Conservation (phyloP, 2,888 invertebrate genomes). For the Adelognathus sp. region DNA sequence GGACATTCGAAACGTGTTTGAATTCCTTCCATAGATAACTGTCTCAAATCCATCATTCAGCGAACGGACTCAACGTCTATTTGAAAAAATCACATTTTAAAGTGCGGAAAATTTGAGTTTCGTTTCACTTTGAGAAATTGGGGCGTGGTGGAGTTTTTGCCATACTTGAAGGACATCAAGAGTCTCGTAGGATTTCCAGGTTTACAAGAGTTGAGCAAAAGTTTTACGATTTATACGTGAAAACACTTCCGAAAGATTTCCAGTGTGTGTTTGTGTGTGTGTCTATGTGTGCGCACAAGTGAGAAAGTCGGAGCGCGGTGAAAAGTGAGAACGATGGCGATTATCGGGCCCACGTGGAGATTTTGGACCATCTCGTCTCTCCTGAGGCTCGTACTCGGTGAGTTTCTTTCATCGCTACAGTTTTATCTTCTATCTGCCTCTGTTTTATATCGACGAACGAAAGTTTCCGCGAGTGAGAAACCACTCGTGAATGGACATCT, state of each 20-base stretch:
- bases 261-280: conserved; percentile 39
- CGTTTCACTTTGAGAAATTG: too few species aligned
- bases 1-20: too few species aligned
- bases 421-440: not conserved
- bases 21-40: too few species aligned
- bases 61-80: too few species aligned
- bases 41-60: too few species aligned
- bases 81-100: too few species aligned
- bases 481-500: too few species aligned
- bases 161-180: not conserved
- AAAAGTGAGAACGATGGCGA: conserved; percentile 44
- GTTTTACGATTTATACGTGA: conserved; percentile 3
- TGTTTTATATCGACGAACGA: too few species aligned
- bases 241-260: not conserved
- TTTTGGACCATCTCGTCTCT: conserved; percentile 57
- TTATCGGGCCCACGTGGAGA: conserved; percentile 50
- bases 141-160: too few species aligned
- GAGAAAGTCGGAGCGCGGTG: not conserved
- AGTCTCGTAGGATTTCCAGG: not conserved
- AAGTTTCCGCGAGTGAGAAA: too few species aligned
- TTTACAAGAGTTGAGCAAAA: not conserved
- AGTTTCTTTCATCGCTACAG: conserved; percentile 10
- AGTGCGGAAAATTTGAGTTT: too few species aligned
- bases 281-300: too few species aligned
- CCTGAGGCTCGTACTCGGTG: conserved; percentile 58